phyloP scores from a whole-genome alignment of 2,888 invertebrate species.

The Pristionchus maxplancki region DNA sequence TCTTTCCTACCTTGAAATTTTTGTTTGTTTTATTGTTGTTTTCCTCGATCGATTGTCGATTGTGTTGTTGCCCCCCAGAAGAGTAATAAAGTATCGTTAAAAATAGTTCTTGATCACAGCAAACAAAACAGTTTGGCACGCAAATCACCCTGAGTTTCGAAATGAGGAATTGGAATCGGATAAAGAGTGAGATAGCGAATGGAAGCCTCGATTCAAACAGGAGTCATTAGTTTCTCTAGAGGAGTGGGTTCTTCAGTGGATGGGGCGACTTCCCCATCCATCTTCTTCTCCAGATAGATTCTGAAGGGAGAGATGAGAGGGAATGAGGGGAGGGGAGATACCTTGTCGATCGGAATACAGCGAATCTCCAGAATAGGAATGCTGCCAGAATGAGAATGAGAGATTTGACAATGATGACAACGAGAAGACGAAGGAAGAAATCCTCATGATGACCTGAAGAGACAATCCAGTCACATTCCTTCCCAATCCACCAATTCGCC shows the following conservation, averaged over 20 bases:
- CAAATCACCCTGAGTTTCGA: background rate
- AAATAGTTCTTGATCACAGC: background rate
- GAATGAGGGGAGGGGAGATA: background rate
- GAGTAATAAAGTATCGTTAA: background rate
- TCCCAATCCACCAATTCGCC: no score
- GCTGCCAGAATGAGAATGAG: slow-evolving; percentile 33
- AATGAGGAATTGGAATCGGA: background rate
- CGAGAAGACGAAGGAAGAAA: slow-evolving; percentile 27
- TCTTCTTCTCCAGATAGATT: slow-evolving; percentile 49
- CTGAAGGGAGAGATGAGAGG: background rate
- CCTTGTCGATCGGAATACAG: slow-evolving; percentile 41
- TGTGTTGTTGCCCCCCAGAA: background rate
- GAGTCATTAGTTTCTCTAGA: slow-evolving; percentile 44
- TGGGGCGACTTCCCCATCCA: slow-evolving; percentile 10
- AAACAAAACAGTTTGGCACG: background rate
- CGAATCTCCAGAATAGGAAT: slow-evolving; percentile 52
- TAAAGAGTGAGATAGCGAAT: background rate
- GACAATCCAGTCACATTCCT: no score
- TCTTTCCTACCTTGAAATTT: background rate
- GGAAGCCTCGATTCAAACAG: slow-evolving; percentile 19
- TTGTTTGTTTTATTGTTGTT: background rate
- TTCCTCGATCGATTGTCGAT: background rate
- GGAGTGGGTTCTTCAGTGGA: slow-evolving; percentile 32
- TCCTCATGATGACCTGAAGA: slow-evolving; percentile 50
- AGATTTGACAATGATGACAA: slow-evolving; percentile 32